phyloP scores from a whole-genome alignment of 1,140 invertebrate genomes.

The Helicorthomorpha holstii region DNA sequence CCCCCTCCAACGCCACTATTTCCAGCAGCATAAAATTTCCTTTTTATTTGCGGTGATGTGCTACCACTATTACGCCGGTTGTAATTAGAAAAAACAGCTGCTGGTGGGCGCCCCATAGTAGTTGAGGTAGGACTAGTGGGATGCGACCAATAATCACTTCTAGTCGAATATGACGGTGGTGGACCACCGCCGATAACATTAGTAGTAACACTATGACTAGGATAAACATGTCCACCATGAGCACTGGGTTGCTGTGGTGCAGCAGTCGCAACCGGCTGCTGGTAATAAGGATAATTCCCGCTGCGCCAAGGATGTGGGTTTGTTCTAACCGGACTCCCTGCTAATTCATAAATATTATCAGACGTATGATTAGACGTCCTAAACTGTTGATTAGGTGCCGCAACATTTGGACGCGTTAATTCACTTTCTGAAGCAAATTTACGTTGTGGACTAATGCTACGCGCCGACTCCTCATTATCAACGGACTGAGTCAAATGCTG shows the following conservation, averaged over 20 bases:
- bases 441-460: constrained; percentile 49
- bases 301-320: not conserved
- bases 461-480: not conserved
- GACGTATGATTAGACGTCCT: constrained; percentile 39
- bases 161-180: constrained; percentile 21
- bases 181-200: constrained; percentile 13
- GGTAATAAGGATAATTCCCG: too few species aligned
- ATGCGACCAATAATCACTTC: constrained; percentile 45
- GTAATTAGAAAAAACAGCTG: constrained; percentile 2
- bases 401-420: constrained; percentile 43
- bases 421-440: constrained; percentile 72
- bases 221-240: not conserved
- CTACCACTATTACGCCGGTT: constrained; percentile 11
- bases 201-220: constrained; percentile 22
- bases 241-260: constrained; percentile 8
- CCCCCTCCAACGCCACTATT: too few species aligned
- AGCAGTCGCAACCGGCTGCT: not conserved
- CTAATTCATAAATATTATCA: constrained; percentile 45
- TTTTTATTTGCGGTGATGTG: constrained; percentile 12
- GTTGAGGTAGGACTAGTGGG: constrained; percentile 49
- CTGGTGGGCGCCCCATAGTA: constrained; percentile 17
- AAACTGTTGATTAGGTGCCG: constrained; percentile 19
- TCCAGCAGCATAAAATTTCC: constrained; percentile 6
- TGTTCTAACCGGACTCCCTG: constrained; percentile 49
- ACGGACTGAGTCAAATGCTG: constrained; percentile 2